These are phyloP conservation scores for Oplegnathus fasciatus DNA, from an alignment of 2,113 vertebrate genomes.

Conservation along the genomic window DNA sequence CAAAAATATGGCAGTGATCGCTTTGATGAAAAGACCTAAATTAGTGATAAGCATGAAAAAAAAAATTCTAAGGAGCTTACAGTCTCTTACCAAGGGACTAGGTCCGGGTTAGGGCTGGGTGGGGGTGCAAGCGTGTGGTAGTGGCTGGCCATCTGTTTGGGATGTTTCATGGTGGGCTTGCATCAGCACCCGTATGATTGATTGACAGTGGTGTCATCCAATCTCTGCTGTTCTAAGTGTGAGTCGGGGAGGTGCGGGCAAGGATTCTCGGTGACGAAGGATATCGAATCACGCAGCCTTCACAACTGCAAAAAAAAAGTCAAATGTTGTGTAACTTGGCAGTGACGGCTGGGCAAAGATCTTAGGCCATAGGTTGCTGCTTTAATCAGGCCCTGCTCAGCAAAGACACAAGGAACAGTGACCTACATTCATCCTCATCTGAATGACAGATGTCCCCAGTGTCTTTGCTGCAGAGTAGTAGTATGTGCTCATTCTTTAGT, in stretches of 20 bases:
- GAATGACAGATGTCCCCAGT: constrained; percentile 77
- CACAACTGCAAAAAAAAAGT: constrained; percentile 8
- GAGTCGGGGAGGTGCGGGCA: background rate
- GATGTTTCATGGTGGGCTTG: constrained; percentile 72
- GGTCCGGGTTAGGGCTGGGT: constrained; percentile 51
- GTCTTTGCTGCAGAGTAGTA: constrained; percentile 61
- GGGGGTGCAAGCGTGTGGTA: constrained; percentile 71
- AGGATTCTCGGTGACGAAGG: constrained; percentile 30
- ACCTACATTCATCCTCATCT: constrained; percentile 79
- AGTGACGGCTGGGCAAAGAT: constrained; percentile 15
- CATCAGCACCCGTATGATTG: constrained; percentile 71
- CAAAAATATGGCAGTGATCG: constrained; percentile 42
- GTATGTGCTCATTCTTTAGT: constrained; percentile 63
- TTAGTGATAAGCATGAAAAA: constrained; percentile 78
- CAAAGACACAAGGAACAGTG: constrained; percentile 66
- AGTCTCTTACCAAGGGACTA: constrained; percentile 74
- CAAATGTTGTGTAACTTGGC: constrained; percentile 55
- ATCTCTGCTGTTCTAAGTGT: constrained; percentile 58
- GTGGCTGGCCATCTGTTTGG: constrained; percentile 82
- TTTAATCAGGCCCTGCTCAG: constrained; percentile 71
- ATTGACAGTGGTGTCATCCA: constrained; percentile 80
- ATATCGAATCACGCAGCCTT: constrained; percentile 38
- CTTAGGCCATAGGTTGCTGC: constrained; percentile 48
- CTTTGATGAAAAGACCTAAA: constrained; percentile 73
- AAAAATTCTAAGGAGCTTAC: constrained; percentile 83